Evolutionary conservation across 37 sponge, comb jelly and placozoan genomes (phyloP).

Genomic region (Beroe forskalii): DNA sequence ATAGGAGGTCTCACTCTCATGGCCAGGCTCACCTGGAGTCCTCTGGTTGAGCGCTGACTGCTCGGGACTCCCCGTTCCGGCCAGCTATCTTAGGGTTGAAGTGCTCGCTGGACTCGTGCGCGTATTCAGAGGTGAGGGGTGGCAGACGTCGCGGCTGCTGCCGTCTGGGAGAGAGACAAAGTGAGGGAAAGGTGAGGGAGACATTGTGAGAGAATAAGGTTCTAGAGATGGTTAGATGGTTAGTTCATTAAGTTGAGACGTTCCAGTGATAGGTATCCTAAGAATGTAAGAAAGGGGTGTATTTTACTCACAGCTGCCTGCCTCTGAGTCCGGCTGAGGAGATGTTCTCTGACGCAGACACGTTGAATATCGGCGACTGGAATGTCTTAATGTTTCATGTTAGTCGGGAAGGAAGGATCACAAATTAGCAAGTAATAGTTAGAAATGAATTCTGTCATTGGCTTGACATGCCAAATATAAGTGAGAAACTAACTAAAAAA

Average conservation of each 20-base stretch:
- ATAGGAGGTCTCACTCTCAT: no score
- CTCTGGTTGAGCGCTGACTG: conserved; percentile 57
- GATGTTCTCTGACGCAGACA: conserved; percentile 19
- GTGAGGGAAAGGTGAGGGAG: background rate
- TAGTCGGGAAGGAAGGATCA: background rate
- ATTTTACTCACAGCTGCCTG: conserved; percentile 15
- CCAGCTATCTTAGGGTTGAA: conserved; percentile 1
- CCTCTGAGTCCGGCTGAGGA: conserved; percentile 40
- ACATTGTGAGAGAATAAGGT: no score
- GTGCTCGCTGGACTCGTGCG: background rate
- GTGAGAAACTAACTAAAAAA: no score
- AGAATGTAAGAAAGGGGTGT: no score
- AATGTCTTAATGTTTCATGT: conserved; percentile 51
- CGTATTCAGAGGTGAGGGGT: conserved; percentile 36
- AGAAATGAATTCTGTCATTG: no score
- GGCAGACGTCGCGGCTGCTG: conserved; percentile 43
- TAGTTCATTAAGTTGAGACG: no score
- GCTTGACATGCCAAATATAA: no score
- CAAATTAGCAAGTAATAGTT: no score
- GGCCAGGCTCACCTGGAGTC: no score
- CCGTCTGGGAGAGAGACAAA: conserved; percentile 9
- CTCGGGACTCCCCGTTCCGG: conserved; percentile 48
- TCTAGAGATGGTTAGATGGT: no score
- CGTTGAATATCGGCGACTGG: conserved; percentile 66
- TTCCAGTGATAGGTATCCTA: no score